Evolutionary conservation across 2,888 invertebrate species (phyloP), one percentile per base, ranked within the genome.

Genomic region (Macrosiphum euphorbiae): DNA sequence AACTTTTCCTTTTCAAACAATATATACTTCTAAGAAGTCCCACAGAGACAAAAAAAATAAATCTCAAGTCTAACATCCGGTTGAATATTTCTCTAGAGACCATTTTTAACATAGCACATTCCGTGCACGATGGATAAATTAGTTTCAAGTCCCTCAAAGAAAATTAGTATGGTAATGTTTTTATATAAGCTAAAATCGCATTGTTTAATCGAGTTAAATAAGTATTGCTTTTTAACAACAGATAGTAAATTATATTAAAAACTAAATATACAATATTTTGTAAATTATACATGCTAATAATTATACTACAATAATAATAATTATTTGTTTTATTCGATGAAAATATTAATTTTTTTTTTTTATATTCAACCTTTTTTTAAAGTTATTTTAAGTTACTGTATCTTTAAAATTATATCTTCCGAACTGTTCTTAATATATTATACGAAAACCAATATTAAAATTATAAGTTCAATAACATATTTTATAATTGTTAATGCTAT

Each of bases 1-100:
- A 90, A 94, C 86, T 90, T 94, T 94, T 94, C 35, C 50, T 86
- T 87, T 67, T 67, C 50, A 61, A 58, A 90, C 61, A 16, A 84
- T 92, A 50, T 47, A 50, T 85, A 52, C 61, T 61, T 44, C 44
- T 67, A 67, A 86, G 86, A 11, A 61, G 90, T 90, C 86, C 90
- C 67, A 26, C 52, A 85, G 86, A 94, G 94, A 86, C 67, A 67
- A 84, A 44, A 91, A 86, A 50, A 92, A 92, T 90, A 90, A 86
- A 94, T 86, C 61, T 94, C 50, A 47, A 84, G 55, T 85, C 50
- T 84, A 58, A 90, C 93, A 87, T 90, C 90, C 90, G 85, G 61
- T 52, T 52, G n/a, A 90, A 52, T 35, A 86, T 61, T 55, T 90
- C 90, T 90, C 87, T 24, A 24, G 67, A 90, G 94, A 87, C 86